Evolutionary conservation across 2,113 vertebrate species (phyloP).

Genomic region (Suncus etruscus): DNA sequence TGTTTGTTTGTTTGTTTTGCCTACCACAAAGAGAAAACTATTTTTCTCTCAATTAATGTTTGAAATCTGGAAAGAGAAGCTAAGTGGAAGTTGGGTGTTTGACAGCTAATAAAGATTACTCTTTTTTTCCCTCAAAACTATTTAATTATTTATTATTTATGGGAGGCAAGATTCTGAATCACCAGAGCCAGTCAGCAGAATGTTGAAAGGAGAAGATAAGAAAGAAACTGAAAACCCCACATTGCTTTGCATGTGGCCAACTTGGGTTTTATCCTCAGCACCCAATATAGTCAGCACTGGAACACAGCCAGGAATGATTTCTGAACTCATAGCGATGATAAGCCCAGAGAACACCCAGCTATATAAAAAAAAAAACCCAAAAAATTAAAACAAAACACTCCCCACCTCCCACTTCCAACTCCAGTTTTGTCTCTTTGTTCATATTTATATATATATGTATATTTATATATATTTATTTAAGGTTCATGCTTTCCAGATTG

Average conservation of each 20-base stretch:
- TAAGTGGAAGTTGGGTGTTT: neutral
- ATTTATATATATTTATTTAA: neutral
- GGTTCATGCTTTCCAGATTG: conserved; percentile 56
- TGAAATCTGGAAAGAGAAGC: neutral
- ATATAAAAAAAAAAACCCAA: neutral
- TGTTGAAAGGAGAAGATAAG: too few species aligned
- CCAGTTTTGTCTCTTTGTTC: neutral
- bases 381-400: too few species aligned
- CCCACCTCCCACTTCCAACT: too few species aligned
- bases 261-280: too few species aligned
- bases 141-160: too few species aligned
- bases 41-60: neutral
- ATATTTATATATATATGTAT: too few species aligned
- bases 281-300: too few species aligned
- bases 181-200: too few species aligned
- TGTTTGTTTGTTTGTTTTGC: neutral
- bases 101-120: neutral
- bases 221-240: too few species aligned
- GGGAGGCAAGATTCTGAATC: neutral
- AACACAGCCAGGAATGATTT: too few species aligned
- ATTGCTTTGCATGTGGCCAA: neutral
- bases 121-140: conserved; percentile 20
- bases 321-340: too few species aligned
- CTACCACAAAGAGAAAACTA: neutral
- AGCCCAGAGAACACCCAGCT: neutral